Conservation (phyloP, 2,888 invertebrate species). For the Reticulitermes lucifugus region DNA sequence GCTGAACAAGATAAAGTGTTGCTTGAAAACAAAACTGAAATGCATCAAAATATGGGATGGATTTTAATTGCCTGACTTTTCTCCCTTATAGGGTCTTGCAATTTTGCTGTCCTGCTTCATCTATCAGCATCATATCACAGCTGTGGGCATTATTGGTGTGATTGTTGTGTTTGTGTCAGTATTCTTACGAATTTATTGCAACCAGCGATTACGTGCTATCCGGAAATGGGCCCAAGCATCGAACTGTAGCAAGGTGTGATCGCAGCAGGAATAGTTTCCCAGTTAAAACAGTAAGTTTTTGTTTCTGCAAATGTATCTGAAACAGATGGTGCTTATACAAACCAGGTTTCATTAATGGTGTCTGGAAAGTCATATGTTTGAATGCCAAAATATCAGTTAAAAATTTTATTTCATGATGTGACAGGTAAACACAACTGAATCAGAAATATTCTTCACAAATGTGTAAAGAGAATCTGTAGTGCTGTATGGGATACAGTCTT, state of each 20-base stretch:
- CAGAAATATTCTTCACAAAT: too few relatives aligned
- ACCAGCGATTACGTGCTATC: conserved; percentile 73
- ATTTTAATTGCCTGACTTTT: neutral
- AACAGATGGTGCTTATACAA: neutral
- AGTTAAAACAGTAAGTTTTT: neutral
- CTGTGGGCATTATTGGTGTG: conserved; percentile 84
- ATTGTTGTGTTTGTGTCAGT: conserved; percentile 86
- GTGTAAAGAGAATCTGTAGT: too few relatives aligned
- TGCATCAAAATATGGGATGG: neutral
- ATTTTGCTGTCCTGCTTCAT: conserved; percentile 94
- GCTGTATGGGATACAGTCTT: too few relatives aligned
- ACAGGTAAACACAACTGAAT: too few relatives aligned
- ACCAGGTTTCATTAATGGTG: conserved; percentile 1
- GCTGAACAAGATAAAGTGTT: too few relatives aligned
- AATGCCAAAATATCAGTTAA: too few relatives aligned
- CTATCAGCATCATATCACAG: conserved; percentile 87
- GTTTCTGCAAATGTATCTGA: neutral
- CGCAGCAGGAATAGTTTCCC: neutral
- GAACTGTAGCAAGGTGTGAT: conserved; percentile 46
- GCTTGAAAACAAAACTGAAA: too few relatives aligned
- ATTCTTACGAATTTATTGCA: conserved; percentile 86
- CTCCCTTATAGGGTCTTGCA: conserved; percentile 78
- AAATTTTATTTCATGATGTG: too few relatives aligned
- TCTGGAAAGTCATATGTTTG: neutral
- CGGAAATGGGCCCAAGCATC: conserved; percentile 51